Evolutionary conservation across 92 coral and sea anemone genomes (phyloP), one percentile per base, ranked within the genome.

Genomic region (Nematostella vectensis): DNA sequence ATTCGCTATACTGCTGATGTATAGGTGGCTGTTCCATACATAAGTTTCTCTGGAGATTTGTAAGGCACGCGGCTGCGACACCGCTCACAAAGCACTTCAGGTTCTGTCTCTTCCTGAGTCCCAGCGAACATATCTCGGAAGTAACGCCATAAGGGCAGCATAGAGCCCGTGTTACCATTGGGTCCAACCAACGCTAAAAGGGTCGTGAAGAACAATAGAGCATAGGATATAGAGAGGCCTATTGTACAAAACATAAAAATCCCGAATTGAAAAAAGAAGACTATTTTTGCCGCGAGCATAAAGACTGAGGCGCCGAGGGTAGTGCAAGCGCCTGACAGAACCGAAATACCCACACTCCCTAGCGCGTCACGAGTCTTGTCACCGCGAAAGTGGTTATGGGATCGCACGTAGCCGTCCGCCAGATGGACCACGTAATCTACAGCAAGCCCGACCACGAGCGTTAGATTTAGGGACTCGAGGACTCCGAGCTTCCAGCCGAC

Each of bases 401-500:
- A 85, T 31, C 88, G 53, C 31, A 88, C 93, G 65, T 88, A 88
- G 15, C 94, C 94, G 40, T 88, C 96, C 12, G 96, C 96, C 47
- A 88, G 80, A 58, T 88, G 96, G 20, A 88, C 96, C n/a, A 88
- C 96, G 57, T 88, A 88, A 33, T 88, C 96, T 23, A 88, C 96
- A 11, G 96, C 88, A 11, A 88, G 77, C 18, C 96, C 96, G 25
- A 88, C 96, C 3, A 88, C 96, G 45, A 88, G 82, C 19, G 96
- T 88, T 8, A 88, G 80, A 58, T 88, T 88, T 17, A 88, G 85
- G 29, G 94, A 84, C 68, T 88, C 96, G 11, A 88, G 66, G 4
- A 88, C 96, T 0, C 96, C 96, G 23, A 88, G 85, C 56, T 88
- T 85, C 97, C 97, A 89, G 26, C 97, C 97, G 8, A 82, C 82